phyloP scores from a whole-genome alignment of 2,113 vertebrate species.

The Recurvirostra avosetta region DNA sequence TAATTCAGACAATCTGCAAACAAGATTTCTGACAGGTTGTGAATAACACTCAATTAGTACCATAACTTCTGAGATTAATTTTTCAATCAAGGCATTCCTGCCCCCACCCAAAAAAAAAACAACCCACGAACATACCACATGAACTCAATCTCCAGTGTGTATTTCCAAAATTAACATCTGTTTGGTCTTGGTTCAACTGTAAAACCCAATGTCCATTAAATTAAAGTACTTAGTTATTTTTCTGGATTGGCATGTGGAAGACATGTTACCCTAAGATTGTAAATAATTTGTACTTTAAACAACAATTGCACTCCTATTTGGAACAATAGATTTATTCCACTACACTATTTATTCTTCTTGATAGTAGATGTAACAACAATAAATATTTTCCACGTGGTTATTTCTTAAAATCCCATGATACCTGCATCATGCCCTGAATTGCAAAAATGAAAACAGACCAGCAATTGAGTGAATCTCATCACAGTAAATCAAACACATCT shows the following conservation, averaged over 20 bases:
- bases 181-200: slow-evolving; percentile 1
- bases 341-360: background rate
- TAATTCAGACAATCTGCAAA: slow-evolving; percentile 68
- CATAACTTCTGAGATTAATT: slow-evolving; percentile 45
- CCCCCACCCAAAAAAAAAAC: background rate
- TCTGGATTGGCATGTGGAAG: background rate
- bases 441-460: background rate
- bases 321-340: background rate
- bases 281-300: background rate
- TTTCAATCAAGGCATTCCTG: background rate
- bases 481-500: background rate
- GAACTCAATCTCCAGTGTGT: background rate
- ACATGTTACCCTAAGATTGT: background rate
- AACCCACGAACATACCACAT: background rate
- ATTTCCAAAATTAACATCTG: slow-evolving; percentile 44
- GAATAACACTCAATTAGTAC: slow-evolving; percentile 56
- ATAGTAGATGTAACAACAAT: background rate
- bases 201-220: background rate
- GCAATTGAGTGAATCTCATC: background rate
- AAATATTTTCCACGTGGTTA: background rate
- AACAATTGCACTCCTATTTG: background rate
- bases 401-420: background rate
- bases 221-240: background rate
- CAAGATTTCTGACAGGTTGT: slow-evolving; percentile 59
- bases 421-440: background rate